A percentile compares a stretch with the other conserved stretches of the same genome.
phyloP scores from a whole-genome alignment of 2,888 invertebrate species.

The Lasioglossum malachurum region DNA sequence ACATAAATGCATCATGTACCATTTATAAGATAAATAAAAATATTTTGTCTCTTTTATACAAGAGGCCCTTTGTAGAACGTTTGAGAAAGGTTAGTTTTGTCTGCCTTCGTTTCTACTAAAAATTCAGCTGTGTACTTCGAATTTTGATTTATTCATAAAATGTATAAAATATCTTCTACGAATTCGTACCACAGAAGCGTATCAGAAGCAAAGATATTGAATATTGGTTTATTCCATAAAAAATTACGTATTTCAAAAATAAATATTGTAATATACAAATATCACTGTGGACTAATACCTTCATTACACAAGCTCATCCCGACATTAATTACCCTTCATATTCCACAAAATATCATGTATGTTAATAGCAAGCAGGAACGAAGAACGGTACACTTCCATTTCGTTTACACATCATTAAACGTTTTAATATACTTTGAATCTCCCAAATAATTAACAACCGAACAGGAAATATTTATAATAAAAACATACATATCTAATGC shows the following conservation, averaged over 20 bases:
- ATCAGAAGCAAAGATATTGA: neutral
- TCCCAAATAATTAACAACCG: neutral
- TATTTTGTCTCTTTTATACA: neutral
- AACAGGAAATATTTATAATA: neutral
- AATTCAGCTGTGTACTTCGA: neutral
- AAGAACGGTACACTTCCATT: neutral
- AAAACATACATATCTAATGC: neutral
- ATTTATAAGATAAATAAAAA: neutral
- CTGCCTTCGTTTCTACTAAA: too few species aligned
- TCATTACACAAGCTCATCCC: neutral
- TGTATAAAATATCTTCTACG: neutral
- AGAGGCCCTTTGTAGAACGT: neutral
- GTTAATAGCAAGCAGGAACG: neutral
- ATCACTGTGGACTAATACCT: neutral
- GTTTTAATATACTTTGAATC: neutral
- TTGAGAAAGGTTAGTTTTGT: neutral
- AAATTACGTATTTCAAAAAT: neutral
- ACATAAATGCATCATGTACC: neutral
- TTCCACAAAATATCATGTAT: neutral
- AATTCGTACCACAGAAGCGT: neutral
- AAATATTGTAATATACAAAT: neutral
- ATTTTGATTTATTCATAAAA: neutral
- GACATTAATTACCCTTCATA: neutral
- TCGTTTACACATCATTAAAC: neutral
- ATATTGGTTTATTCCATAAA: neutral